These are phyloP conservation scores for Hydropsyche tenuis DNA, from an alignment of 1,140 invertebrate genomes.

Conservation along the genomic window DNA sequence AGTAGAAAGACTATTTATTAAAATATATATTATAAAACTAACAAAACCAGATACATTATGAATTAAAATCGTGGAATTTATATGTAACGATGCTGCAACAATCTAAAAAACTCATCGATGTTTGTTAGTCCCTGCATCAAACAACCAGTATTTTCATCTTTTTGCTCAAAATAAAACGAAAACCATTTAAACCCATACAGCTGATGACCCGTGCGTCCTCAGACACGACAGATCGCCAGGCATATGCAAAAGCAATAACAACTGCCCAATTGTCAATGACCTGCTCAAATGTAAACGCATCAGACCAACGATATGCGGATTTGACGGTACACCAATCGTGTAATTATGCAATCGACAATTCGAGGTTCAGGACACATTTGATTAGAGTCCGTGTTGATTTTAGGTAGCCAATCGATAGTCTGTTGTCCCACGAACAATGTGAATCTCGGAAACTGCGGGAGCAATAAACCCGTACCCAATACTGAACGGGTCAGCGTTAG, in stretches of 20 bases:
- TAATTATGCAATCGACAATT: too few species aligned
- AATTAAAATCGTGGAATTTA: too few species aligned
- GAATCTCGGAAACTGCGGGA: background rate
- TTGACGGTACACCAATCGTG: background rate
- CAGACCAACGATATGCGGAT: conserved; percentile 12
- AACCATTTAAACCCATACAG: too few species aligned
- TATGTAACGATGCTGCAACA: too few species aligned
- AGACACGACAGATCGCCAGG: background rate
- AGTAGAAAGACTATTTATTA: too few species aligned
- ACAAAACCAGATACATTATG: too few species aligned
- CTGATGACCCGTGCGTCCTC: background rate
- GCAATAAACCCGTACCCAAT: background rate
- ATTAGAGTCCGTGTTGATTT: background rate
- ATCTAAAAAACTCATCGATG: too few species aligned
- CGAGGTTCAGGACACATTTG: too few species aligned
- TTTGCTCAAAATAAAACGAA: too few species aligned
- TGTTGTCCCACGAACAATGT: background rate
- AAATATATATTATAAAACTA: too few species aligned
- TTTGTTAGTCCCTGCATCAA: too few species aligned
- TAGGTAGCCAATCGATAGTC: background rate
- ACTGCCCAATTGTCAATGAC: background rate
- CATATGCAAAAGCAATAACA: background rate
- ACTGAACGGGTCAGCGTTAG: background rate
- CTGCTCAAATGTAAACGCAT: background rate
- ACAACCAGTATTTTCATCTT: too few species aligned